phyloP scores from a whole-genome alignment of 2,888 invertebrate genomes.

The Nasonovia ribisnigri region DNA sequence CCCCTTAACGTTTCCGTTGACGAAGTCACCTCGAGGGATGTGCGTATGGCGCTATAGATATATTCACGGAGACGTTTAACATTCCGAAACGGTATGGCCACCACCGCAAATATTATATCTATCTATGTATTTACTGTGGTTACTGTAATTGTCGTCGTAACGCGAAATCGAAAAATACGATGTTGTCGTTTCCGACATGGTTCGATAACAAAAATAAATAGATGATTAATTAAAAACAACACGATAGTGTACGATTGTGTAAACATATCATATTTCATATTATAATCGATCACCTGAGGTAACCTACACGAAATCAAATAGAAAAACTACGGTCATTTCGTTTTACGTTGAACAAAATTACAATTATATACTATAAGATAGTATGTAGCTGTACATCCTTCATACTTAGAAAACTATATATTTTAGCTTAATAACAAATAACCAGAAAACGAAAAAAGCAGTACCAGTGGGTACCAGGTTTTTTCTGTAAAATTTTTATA shows the following conservation, averaged over 20 bases:
- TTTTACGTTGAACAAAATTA: background rate
- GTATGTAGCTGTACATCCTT: background rate
- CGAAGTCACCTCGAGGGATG: background rate
- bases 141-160: background rate
- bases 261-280: background rate
- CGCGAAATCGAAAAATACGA: background rate
- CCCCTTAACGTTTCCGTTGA: background rate
- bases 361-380: background rate
- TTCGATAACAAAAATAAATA: background rate
- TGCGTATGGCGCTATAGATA: background rate
- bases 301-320: background rate
- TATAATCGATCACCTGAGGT: background rate
- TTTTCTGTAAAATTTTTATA: slow-evolving; percentile 30
- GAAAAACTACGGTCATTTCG: background rate
- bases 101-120: background rate
- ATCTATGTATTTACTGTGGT: background rate
- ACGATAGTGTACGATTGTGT: background rate
- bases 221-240: background rate
- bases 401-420: background rate
- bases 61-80: slow-evolving; percentile 25
- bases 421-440: background rate
- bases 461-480: slow-evolving; percentile 60
- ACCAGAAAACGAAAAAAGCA: slow-evolving; percentile 5
- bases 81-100: slow-evolving; percentile 14
- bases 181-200: background rate